Evolutionary conservation across 2,113 vertebrate species (phyloP), one percentile per base, ranked within the genome.

Genomic region (Caranx melampygus): DNA sequence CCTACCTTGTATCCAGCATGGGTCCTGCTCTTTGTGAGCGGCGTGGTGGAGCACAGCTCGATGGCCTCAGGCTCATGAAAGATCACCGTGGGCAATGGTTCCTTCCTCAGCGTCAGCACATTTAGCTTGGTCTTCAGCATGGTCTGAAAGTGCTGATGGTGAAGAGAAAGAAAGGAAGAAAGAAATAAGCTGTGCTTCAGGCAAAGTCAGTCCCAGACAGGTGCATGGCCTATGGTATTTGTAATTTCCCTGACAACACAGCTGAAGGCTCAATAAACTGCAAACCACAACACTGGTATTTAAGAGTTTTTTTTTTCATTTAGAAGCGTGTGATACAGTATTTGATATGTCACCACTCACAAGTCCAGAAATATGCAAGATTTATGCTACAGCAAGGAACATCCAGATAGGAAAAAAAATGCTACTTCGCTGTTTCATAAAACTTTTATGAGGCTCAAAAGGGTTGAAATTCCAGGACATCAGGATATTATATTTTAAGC

Each of bases 81-180:
- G 93, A 99, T 98, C 91, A 99, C 98, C 0, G 98, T 96, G 0
- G 98, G 98, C 78, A 98, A 92, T 31, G 97, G 97, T 58, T 99
- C 98, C 80, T 99, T 99, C 86, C 96, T 96, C 90, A 99, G 95
- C 47, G 98, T 99, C 88, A 99, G 93, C 92, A 99, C 98, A 92
- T 99, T 99, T 86, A 99, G 68, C 93, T 99, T 99, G 21, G 97
- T 97, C 94, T 99, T 99, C 95, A 99, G 91, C 98, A 99, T 99
- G 91, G 96, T 99, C 96, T 99, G 98, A 93, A 99, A 99, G 95
- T 99, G 98, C 98, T 99, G 90, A 81, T 90, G 93, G 70, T 81
- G 72, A 79, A 58, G 79, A 51, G 81, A 31, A 88, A 82, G 72
- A 79, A 58, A 81, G 55, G 81, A 31, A 88, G 34, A 66, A 18